Evolutionary conservation across 2,797 vertebrate genomes (phyloP).

Genomic region (Bradypodion ventrale): DNA sequence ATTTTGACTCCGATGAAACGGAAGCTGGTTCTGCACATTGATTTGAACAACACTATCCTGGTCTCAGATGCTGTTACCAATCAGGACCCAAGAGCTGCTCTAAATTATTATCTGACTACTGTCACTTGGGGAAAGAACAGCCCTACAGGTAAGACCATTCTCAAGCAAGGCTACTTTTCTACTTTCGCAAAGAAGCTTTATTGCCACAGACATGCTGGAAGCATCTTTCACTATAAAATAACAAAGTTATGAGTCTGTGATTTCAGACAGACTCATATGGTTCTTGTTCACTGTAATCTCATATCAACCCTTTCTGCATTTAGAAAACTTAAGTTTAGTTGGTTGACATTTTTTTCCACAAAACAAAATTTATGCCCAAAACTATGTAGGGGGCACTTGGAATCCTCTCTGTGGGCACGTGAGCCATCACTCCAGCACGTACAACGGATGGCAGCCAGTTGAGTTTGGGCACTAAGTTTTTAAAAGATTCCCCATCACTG

Average conservation of each 20-base stretch:
- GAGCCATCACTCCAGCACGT: too few relatives aligned
- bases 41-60: conserved; percentile 86
- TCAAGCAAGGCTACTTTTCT: too few relatives aligned
- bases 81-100: conserved; percentile 77
- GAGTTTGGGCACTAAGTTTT: too few relatives aligned
- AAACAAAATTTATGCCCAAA: not conserved
- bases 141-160: conserved; percentile 64
- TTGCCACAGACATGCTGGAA: too few relatives aligned
- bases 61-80: conserved; percentile 79
- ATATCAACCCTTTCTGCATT: not conserved
- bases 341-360: not conserved
- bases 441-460: too few relatives aligned
- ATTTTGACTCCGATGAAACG: conserved; percentile 35
- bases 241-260: too few relatives aligned
- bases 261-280: too few relatives aligned
- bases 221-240: too few relatives aligned
- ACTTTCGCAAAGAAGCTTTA: too few relatives aligned
- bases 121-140: conserved; percentile 81
- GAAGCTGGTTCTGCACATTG: conserved; percentile 85
- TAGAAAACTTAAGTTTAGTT: not conserved
- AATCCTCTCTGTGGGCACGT: too few relatives aligned
- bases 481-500: too few relatives aligned
- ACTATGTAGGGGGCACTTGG: too few relatives aligned
- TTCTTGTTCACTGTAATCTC: not conserved
- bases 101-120: conserved; percentile 81